These are phyloP conservation scores for Albula glossodonta DNA, from an alignment of 2,113 vertebrate genomes.

Conservation along the genomic window DNA sequence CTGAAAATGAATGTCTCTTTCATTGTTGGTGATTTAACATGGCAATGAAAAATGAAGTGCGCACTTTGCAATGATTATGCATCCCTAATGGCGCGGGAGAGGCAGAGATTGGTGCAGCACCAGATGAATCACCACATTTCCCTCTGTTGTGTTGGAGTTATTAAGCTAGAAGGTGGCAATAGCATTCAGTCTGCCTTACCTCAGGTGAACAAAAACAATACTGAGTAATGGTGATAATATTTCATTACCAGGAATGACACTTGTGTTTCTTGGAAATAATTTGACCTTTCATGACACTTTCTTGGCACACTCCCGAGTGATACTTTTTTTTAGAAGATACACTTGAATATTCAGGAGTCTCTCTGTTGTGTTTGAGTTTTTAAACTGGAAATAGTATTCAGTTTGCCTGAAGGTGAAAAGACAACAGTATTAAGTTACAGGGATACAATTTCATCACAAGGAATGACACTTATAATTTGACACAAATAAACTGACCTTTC, in stretches of 20 bases:
- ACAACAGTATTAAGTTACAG: too few species aligned
- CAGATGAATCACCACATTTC: slow-evolving; percentile 44
- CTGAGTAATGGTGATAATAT: not conserved
- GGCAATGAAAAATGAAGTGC: slow-evolving; percentile 68
- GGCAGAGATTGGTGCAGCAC: not conserved
- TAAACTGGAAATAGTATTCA: too few species aligned
- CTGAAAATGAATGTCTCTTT: slow-evolving; percentile 61
- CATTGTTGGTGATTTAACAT: slow-evolving; percentile 59
- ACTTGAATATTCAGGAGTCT: too few species aligned
- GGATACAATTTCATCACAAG: too few species aligned
- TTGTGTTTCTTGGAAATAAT: not conserved
- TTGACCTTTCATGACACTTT: not conserved
- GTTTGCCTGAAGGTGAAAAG: too few species aligned
- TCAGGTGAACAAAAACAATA: slow-evolving; percentile 4
- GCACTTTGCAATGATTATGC: slow-evolving; percentile 61
- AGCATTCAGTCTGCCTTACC: slow-evolving; percentile 13
- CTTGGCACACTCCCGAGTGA: too few species aligned
- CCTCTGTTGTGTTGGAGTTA: not conserved
- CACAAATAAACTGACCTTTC: too few species aligned
- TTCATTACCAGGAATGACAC: not conserved
- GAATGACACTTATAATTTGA: too few species aligned
- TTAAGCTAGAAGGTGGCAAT: not conserved
- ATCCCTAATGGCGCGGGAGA: slow-evolving; percentile 26
- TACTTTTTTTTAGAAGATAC: too few species aligned
- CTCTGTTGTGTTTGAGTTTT: too few species aligned